Conservation (phyloP, 2,113 vertebrate genomes). For the Prionailurus viverrinus region DNA sequence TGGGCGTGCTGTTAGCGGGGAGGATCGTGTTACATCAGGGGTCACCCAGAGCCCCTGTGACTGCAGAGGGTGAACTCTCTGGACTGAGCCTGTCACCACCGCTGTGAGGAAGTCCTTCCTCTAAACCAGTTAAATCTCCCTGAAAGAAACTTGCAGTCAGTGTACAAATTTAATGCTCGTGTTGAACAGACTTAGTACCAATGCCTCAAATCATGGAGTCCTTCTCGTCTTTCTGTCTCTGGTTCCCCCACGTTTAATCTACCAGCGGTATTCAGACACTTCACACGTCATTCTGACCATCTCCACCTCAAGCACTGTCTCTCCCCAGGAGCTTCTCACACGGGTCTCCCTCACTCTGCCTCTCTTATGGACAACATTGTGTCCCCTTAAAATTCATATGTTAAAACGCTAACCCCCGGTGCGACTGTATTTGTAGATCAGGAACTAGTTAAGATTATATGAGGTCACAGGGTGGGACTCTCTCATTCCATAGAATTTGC, state of each 20-base stretch:
- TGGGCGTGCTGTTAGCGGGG: background rate
- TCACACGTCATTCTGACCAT: background rate
- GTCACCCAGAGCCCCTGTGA: background rate
- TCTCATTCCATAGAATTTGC: background rate
- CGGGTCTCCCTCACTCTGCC: background rate
- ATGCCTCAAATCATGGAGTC: background rate
- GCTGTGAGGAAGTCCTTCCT: rapidly evolving
- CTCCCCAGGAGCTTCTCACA: background rate
- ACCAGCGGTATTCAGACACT: background rate
- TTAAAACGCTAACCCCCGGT: background rate
- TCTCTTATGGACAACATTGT: rapidly evolving
- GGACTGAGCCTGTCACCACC: background rate
- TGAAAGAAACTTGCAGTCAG: background rate
- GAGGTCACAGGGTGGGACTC: background rate
- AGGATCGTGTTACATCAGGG: background rate
- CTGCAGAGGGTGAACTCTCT: too few relatives aligned
- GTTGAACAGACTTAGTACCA: background rate
- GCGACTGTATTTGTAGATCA: background rate
- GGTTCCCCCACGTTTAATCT: background rate
- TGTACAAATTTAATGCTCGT: too few relatives aligned
- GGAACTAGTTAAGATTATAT: background rate
- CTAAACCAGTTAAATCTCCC: background rate
- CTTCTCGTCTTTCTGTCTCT: background rate
- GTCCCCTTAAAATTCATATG: background rate
- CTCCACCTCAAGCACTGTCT: background rate